Evolutionary conservation across 2,113 vertebrate species (phyloP), one percentile per base, ranked within the genome.

Genomic region (Callithrix jacchus): DNA sequence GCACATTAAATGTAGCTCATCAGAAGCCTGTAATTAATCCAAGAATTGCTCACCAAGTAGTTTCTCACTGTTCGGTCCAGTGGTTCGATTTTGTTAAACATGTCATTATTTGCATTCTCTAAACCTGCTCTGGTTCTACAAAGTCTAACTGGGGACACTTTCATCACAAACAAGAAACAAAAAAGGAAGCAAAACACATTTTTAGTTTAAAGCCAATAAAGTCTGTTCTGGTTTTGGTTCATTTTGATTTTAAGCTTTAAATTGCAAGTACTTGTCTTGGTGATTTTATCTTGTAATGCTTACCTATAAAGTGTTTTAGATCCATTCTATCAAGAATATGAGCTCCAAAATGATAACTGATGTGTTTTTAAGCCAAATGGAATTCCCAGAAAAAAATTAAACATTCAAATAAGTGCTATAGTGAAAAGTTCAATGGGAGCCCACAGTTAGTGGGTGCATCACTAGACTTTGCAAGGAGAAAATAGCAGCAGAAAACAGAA

Each of bases 221-320:
- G 16, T 79, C 89, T 13, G 68, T 89, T 83, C 68, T 83, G 61
- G 2, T 81, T 84, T 85, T 70, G 54, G 80, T 89, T 97, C 35
- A 94, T 95, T 96, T 95, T 95, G 21, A 94, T 91, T 88, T 88
- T 89, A 88, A 88, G 74, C 70, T 96, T 96, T 94, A 94, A 90
- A 88, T 90, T 81, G 79, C 71, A 89, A 3, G 6, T 91, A 91
- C 91, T 95, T 81, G 52, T 84, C 95, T 95, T 93, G 88, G 49
- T 93, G 58, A 96, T 96, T 95, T 97, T 94, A 71, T 95, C 66
- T 80, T 89, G 58, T 64, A 42, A 77, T 95, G 20, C 92, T 89
- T 89, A 74, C 85, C 77, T 94, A 35, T 91, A 93, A 92, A 94
- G 81, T 47, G 23, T 37, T 37, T 54, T 54, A 21, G 20, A 42